Base-by-base conservation (phyloP, 2,113 vertebrate genomes). In the Cyrtonyx montezumae region DNA sequence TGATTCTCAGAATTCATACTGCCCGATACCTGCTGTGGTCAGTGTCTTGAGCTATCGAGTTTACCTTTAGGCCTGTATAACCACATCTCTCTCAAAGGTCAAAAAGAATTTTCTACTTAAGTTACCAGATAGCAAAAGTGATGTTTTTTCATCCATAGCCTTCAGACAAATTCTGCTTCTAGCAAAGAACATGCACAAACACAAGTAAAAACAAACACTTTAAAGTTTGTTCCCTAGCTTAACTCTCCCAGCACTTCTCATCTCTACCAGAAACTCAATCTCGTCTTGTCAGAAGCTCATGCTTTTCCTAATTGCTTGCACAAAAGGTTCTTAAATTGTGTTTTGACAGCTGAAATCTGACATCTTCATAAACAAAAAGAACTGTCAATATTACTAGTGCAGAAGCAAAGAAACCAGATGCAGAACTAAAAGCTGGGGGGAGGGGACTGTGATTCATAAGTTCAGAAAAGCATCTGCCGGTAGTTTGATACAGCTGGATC, bases 391-490 rank as follows among this genome's bases (percentile, higher is more conserved):
- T 25, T 22, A 22, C 45, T 91, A 80, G 34, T 0, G 1, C n/a
- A 85, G 71, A 90, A 88, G 79, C 46, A 80, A 78, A 91, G 32
- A 20, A 93, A 71, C 20, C 42, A 93, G 76, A 74, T 75, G 65
- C 40, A 88, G 51, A 14, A 40, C 21, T 70, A 83, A 79, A 48
- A 87, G 79, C 63, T 88, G 66, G 25, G 42, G 51, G 25, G 45
- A 87, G 49, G 70, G 55, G n/a, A 49, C 46, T 75, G 26, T 26
- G 42, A 74, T 67, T 90, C 55, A 74, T 74, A 91, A 94, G 79
- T 93, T 71, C 74, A 90, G 88, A 79, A 83, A 90, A 90, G 43
- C 89, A 94, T 78, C 82, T 95, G 87, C 61, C 92, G 86, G 84
- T 36, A 74, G 30, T 88, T 75, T 80, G 68, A 81, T 78, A 90